Conservation (phyloP, 2,113 vertebrate genomes). For the Himantopus leucocephalus region DNA sequence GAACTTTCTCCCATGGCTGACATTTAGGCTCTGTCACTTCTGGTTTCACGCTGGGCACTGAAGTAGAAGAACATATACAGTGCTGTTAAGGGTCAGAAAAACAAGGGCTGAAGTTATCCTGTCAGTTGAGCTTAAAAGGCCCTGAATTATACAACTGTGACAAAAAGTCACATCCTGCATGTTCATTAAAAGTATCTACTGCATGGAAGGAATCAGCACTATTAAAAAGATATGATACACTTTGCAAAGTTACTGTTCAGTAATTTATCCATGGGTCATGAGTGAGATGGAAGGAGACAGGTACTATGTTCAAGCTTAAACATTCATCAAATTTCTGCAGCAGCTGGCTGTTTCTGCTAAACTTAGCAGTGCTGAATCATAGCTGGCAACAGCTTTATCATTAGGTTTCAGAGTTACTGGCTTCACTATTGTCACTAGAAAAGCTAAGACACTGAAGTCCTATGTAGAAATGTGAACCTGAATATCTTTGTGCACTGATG, state of each 20-base stretch:
- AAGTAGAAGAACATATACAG: slow-evolving; percentile 6
- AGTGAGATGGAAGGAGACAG: background rate
- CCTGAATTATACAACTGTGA: background rate
- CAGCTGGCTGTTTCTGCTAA: background rate
- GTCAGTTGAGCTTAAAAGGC: background rate
- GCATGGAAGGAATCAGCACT: background rate
- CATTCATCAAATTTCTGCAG: background rate
- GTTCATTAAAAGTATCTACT: background rate
- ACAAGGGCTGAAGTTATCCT: background rate
- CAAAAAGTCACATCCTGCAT: background rate
- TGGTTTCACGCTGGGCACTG: slow-evolving; percentile 44
- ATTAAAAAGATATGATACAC: background rate
- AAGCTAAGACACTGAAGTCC: background rate
- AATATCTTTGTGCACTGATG: background rate
- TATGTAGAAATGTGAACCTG: background rate
- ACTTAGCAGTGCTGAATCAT: background rate
- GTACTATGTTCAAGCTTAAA: background rate
- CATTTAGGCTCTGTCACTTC: slow-evolving; percentile 69
- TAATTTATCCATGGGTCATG: background rate
- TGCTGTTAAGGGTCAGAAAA: background rate
- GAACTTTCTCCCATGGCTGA: slow-evolving; percentile 83
- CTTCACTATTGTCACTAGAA: background rate
- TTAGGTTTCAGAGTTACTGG: background rate
- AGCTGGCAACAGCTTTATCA: background rate
- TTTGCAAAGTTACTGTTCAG: background rate